These are phyloP conservation scores for Ginglymostoma cirratum DNA, from an alignment of 2,113 vertebrate species.

Conservation along the genomic window DNA sequence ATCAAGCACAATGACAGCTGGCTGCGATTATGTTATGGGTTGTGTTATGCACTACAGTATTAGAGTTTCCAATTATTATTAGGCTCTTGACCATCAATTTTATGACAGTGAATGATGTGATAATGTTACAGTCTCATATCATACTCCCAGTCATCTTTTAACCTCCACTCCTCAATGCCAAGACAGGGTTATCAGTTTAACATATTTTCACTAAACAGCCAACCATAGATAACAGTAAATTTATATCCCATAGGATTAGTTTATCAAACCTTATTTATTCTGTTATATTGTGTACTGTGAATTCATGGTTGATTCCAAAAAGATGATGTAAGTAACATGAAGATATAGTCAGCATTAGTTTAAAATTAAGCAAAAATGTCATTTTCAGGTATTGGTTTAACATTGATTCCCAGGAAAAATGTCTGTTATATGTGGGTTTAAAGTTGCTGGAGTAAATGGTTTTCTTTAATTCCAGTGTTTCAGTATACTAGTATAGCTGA, in stretches of 20 bases:
- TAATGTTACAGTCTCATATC: not conserved
- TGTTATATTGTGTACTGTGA: not conserved
- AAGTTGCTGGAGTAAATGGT: not conserved
- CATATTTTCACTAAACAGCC: not conserved
- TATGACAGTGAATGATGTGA: not conserved
- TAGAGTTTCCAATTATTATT: constrained; percentile 17
- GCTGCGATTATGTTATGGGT: not conserved
- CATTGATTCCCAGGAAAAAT: not conserved
- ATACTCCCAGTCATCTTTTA: not conserved
- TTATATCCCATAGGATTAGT: not conserved
- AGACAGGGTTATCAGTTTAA: not conserved
- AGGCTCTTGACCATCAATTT: not conserved
- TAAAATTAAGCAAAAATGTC: not conserved
- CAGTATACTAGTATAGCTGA: not conserved
- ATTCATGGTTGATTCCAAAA: not conserved
- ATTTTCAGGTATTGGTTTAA: not conserved
- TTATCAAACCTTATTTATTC: not conserved
- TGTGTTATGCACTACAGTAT: not conserved
- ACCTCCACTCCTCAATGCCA: not conserved
- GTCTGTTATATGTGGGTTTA: not conserved
- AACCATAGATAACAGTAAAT: not conserved
- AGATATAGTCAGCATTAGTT: not conserved
- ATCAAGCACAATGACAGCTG: constrained; percentile 10
- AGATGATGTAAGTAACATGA: not conserved
- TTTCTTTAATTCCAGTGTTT: not conserved